Conservation (phyloP, 2,888 invertebrate genomes). For the Actias luna region DNA sequence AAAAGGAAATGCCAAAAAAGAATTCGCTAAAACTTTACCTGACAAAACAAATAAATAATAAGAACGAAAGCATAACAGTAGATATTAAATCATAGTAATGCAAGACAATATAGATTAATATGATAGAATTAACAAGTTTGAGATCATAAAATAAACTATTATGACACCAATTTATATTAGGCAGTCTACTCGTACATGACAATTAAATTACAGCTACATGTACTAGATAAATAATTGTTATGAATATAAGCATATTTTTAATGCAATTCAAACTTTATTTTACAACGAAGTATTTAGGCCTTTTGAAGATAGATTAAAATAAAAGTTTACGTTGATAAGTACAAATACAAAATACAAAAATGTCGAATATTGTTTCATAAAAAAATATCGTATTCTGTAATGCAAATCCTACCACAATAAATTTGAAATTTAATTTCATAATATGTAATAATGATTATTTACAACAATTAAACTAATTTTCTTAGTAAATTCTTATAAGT, state of each 20-base stretch:
- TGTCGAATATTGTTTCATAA: not conserved
- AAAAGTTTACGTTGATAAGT: not conserved
- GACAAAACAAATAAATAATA: conserved; percentile 20
- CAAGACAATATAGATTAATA: conserved; percentile 2
- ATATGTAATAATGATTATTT: not conserved
- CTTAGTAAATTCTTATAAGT: not conserved
- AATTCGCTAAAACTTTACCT: conserved; percentile 1
- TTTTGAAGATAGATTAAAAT: not conserved
- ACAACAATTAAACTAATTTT: not conserved
- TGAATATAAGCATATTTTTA: not conserved
- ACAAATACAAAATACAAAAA: not conserved
- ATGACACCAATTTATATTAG: conserved; percentile 51
- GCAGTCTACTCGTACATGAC: conserved; percentile 27
- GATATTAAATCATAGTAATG: conserved; percentile 4
- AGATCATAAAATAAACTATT: conserved; percentile 51
- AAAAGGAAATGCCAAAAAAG: conserved; percentile 15
- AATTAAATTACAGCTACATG: no score
- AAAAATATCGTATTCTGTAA: not conserved
- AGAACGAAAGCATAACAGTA: conserved; percentile 11
- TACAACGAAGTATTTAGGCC: conserved; percentile 1
- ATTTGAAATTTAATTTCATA: not conserved
- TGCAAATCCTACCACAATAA: not conserved
- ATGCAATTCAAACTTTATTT: not conserved
- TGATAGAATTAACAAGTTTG: conserved; percentile 33
- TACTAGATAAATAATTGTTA: not conserved